Evolutionary conservation across 1,140 invertebrate species (phyloP), one percentile per base, ranked within the genome.

Genomic region (Ceratina japonica): DNA sequence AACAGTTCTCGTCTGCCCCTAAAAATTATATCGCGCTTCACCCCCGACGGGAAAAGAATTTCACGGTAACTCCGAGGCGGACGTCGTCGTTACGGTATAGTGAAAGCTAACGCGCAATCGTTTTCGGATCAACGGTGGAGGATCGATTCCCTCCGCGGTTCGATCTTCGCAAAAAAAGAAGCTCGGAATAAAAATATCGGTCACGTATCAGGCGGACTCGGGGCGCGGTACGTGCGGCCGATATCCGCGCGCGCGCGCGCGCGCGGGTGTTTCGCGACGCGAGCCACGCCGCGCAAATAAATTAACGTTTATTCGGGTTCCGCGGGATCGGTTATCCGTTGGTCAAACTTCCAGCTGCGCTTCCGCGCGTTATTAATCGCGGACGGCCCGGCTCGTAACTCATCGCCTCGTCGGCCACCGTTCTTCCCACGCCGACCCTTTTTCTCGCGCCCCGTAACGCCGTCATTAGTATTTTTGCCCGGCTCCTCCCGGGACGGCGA

Each of bases 281-380:
- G 24, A n/a, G 62, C 22, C 49, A 44, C 65, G 66, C 31, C 18
- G 20, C 71, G 44, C 74, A 72, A 86, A 86, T 82, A 75, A 86
- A 86, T 82, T 71, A 83, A 86, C 85, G 84, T 86, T 83, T 86
- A 83, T 81, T 80, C 81, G 70, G 63, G 51, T 83, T 83, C 71
- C 83, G 65, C 52, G 54, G 62, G 22, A 77, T 66, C 72, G 61
- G 62, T 44, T 68, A 70, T 68, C 37, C 66, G 80, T 15, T 59
- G 79, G 73, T 81, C 83, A 75, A 81, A 78, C 52, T 73, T 82
- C 56, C 84, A 86, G 80, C 80, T 77, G 80, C 68, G 83, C 63
- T 74, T 70, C 75, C 49, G 52, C 64, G 63, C 77, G 76, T 86
- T 86, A 85, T 85, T 86, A 86, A 86, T 86, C 80, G 75, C 49